Evolutionary conservation across 2,113 vertebrate genomes (phyloP).

Genomic region (Colossoma macropomum): DNA sequence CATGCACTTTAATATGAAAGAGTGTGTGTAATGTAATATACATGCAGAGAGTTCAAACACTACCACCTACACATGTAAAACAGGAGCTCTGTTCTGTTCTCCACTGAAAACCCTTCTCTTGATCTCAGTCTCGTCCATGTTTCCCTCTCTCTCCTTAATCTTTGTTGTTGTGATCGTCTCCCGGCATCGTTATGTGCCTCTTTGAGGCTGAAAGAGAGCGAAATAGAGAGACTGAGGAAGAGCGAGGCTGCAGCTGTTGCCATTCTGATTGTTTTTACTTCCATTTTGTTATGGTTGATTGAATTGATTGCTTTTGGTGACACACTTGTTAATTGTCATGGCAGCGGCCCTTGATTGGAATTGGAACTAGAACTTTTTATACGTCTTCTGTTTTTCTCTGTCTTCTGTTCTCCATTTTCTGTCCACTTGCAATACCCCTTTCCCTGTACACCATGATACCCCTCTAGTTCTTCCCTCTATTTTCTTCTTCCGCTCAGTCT

Average conservation of each 20-base stretch:
- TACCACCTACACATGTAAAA: background rate
- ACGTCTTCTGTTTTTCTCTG: background rate
- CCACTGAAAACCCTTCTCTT: background rate
- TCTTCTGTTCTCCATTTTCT: background rate
- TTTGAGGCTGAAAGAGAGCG: background rate
- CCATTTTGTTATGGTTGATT: conserved; percentile 48
- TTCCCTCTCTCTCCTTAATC: background rate
- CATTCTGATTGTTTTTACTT: conserved; percentile 48
- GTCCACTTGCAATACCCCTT: background rate
- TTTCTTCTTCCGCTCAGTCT: background rate
- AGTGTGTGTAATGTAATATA: background rate
- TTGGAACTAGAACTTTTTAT: conserved; percentile 28
- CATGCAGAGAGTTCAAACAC: background rate
- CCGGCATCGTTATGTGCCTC: conserved; percentile 8
- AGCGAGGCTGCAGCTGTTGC: conserved; percentile 34
- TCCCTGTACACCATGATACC: background rate
- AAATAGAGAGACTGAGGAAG: background rate
- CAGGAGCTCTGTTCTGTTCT: background rate
- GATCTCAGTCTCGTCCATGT: background rate
- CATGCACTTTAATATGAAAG: background rate
- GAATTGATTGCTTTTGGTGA: conserved; percentile 52
- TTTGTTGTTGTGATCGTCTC: background rate
- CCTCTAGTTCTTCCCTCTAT: background rate
- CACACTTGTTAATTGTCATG: conserved; percentile 50
- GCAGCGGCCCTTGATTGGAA: conserved; percentile 35